Percentiles rank a stretch among this genome's conserved stretches.
These are phyloP conservation scores for Zygothrica quintamaculata DNA, from an alignment of 2,888 invertebrate genomes.

Conservation along the genomic window DNA sequence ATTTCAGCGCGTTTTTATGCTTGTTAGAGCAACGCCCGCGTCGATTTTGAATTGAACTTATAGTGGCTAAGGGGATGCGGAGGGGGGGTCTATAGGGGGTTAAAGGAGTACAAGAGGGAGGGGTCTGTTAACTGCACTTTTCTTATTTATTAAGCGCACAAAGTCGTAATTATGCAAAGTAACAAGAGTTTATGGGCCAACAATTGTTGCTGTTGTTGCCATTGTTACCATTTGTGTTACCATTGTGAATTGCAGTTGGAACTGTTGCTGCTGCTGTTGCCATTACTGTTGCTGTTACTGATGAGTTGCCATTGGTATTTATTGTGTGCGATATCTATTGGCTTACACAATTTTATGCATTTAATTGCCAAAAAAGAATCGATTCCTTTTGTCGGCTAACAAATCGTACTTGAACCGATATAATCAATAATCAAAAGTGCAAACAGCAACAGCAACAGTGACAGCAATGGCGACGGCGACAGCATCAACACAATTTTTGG, in stretches of 20 bases:
- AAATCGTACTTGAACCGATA: slow-evolving; percentile 58
- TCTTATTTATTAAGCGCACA: slow-evolving; percentile 67
- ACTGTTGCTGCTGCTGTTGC: slow-evolving; percentile 3
- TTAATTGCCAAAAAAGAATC: slow-evolving; percentile 42
- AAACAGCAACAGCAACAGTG: slow-evolving; percentile 28
- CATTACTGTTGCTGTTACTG: slow-evolving; percentile 22
- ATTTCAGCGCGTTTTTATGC: slow-evolving; percentile 58
- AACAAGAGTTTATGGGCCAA: slow-evolving; percentile 57
- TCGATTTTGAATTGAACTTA: slow-evolving; percentile 21
- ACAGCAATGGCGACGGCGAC: slow-evolving; percentile 13
- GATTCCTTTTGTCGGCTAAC: slow-evolving; percentile 42
- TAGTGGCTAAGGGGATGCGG: background rate
- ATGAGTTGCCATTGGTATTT: slow-evolving; percentile 6
- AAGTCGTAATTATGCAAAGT: slow-evolving; percentile 73
- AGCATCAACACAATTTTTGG: slow-evolving; percentile 58
- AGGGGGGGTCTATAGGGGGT: background rate
- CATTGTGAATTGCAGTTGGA: too few species aligned
- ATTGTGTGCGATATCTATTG: slow-evolving; percentile 19
- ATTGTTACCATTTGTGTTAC: slow-evolving; percentile 4
- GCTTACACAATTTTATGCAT: slow-evolving; percentile 47
- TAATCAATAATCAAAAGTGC: slow-evolving; percentile 49
- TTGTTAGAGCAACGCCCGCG: slow-evolving; percentile 65
- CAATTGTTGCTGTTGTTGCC: slow-evolving; percentile 22
- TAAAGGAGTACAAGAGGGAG: background rate
- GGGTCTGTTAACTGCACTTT: slow-evolving; percentile 50